A percentile compares a stretch with the other conserved stretches of the same genome.
Conservation (phyloP, 2,113 vertebrate genomes). For the Monopterus albus region DNA sequence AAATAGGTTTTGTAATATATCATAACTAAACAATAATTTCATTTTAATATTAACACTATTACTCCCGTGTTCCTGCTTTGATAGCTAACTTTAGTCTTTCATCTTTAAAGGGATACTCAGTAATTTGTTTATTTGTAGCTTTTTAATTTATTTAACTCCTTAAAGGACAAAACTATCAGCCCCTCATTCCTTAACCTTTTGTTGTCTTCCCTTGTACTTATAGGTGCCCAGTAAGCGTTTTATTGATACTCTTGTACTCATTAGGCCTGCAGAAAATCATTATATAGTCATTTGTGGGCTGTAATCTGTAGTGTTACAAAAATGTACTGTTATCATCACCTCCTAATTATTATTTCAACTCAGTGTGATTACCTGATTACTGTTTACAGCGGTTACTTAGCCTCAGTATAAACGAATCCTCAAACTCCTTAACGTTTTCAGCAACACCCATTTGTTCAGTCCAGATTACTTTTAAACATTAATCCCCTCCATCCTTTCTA, state of each 20-base stretch:
- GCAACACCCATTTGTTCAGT: constrained; percentile 49
- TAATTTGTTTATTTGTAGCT: too few species aligned
- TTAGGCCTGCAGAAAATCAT: too few species aligned
- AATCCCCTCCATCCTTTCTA: constrained; percentile 50
- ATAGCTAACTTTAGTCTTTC: too few species aligned
- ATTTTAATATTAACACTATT: background rate
- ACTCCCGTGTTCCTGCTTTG: too few species aligned
- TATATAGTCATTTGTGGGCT: background rate
- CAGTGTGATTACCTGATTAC: constrained; percentile 21
- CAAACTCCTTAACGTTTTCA: constrained; percentile 17
- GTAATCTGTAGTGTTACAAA: background rate
- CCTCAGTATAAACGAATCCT: constrained; percentile 29
- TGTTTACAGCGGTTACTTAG: constrained; percentile 2
- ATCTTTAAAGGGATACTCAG: too few species aligned
- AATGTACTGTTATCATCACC: background rate
- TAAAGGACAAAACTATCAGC: background rate
- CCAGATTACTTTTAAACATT: constrained; percentile 60
- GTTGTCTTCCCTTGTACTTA: background rate
- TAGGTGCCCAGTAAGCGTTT: background rate
- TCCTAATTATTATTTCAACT: constrained; percentile 16
- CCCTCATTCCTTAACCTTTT: background rate
- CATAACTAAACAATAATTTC: too few species aligned
- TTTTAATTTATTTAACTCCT: too few species aligned
- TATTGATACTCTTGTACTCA: background rate
- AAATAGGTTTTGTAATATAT: background rate